A percentile compares a stretch with the other conserved stretches of the same genome.
These are phyloP conservation scores for Morinoia aosen DNA, from an alignment of 2,888 invertebrate genomes.

Conservation along the genomic window DNA sequence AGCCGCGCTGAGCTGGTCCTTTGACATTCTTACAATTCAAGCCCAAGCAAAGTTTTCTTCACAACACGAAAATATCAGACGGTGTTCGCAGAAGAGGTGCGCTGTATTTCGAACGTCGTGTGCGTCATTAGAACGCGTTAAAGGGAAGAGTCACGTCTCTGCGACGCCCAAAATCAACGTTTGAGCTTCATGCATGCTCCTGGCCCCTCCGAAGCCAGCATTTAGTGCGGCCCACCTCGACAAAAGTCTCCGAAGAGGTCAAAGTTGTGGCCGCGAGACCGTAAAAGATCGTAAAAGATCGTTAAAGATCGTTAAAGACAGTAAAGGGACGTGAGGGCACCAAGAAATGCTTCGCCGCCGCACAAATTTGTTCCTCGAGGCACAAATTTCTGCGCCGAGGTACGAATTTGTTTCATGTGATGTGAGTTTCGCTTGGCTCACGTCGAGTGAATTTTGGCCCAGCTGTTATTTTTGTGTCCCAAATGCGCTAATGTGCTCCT, in stretches of 20 bases:
- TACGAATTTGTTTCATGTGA: no score
- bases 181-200: background rate
- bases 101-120: background rate
- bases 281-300: slow-evolving; percentile 23
- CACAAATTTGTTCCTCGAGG: background rate
- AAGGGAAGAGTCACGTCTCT: background rate
- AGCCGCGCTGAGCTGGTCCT: no score
- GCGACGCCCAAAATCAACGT: background rate
- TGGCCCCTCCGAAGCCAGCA: slow-evolving; percentile 76
- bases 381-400: no score
- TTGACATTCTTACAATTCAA: background rate
- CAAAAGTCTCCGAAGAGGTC: slow-evolving; percentile 27
- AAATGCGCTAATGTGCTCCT: background rate
- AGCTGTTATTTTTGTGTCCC: no score
- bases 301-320: slow-evolving; percentile 8
- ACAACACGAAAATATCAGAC: background rate
- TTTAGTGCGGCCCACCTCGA: background rate
- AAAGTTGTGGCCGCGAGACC: background rate
- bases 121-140: background rate
- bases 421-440: no score
- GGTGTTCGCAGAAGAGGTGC: background rate
- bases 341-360: background rate
- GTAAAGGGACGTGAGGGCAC: background rate
- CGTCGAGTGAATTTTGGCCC: no score
- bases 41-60: background rate